phyloP scores from a whole-genome alignment of 2,888 invertebrate species.

The Carabus problematicus region DNA sequence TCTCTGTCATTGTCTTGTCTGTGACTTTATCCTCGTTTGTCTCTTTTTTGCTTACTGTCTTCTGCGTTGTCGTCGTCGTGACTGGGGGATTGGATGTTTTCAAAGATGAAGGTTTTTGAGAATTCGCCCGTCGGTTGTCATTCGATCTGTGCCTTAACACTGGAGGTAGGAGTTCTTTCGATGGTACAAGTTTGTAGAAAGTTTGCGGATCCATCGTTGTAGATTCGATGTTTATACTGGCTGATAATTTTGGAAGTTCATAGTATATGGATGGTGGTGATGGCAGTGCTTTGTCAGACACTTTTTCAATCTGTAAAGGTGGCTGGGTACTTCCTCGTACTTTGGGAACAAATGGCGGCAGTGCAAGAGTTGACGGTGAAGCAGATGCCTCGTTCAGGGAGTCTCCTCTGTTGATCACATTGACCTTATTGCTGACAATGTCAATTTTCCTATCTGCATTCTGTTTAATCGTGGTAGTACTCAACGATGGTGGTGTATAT shows the following conservation, averaged over 20 bases:
- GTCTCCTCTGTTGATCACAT: neutral
- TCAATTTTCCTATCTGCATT: neutral
- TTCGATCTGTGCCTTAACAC: constrained; percentile 56
- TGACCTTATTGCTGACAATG: neutral
- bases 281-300: constrained; percentile 22
- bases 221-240: constrained; percentile 26
- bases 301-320: neutral
- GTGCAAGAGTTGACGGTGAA: constrained; percentile 25
- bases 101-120: too few relatives aligned
- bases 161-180: constrained; percentile 63
- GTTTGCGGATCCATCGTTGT: constrained; percentile 43
- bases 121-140: constrained; percentile 47
- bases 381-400: constrained; percentile 23
- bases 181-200: constrained; percentile 48
- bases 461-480: neutral
- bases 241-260: constrained; percentile 39
- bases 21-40: constrained; percentile 13
- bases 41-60: constrained; percentile 37
- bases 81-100: constrained; percentile 5
- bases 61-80: constrained; percentile 19
- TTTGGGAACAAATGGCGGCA: constrained; percentile 35
- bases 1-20: constrained; percentile 35
- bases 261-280: constrained; percentile 44
- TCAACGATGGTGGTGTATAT: neutral
- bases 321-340: neutral